Evolutionary conservation across 2,797 vertebrate genomes (phyloP).

Genomic region (Onychomys arenicola): DNA sequence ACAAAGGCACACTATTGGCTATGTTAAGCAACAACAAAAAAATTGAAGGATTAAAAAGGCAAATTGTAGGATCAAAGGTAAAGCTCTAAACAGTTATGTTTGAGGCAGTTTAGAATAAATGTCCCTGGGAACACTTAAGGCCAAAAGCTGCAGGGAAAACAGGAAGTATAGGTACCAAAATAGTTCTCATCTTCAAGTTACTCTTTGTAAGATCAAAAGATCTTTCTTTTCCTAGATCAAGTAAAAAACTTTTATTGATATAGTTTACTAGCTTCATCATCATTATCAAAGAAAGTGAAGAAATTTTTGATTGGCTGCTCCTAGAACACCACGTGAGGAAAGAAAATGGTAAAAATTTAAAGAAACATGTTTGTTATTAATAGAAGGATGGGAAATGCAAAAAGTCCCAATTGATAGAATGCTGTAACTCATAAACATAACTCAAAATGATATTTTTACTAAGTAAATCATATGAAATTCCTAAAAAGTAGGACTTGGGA

Average conservation of each 20-base stretch:
- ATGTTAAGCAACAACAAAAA: not conserved
- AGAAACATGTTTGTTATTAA: not conserved
- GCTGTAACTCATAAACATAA: not conserved
- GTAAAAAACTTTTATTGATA: not conserved
- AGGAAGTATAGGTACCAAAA: not conserved
- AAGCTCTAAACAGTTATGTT: not conserved
- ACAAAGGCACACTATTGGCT: not conserved
- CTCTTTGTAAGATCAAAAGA: not conserved
- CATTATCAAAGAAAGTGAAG: not conserved
- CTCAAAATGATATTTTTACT: not conserved
- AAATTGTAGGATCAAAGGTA: not conserved
- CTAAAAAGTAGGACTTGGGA: not conserved
- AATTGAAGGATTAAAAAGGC: not conserved
- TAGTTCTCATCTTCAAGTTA: not conserved
- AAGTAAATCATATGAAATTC: not conserved
- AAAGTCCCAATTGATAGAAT: not conserved
- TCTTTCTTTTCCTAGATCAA: not conserved
- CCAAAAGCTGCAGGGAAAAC: not conserved
- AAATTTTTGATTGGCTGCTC: not conserved
- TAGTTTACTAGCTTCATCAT: not conserved
- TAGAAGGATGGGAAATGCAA: not conserved
- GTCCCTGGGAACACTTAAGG: not conserved
- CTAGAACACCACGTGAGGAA: not conserved
- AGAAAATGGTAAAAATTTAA: not conserved
- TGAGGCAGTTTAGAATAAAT: not conserved